Base-by-base conservation (phyloP, 2,113 vertebrate genomes). In the Gallinago paraguaiae region DNA sequence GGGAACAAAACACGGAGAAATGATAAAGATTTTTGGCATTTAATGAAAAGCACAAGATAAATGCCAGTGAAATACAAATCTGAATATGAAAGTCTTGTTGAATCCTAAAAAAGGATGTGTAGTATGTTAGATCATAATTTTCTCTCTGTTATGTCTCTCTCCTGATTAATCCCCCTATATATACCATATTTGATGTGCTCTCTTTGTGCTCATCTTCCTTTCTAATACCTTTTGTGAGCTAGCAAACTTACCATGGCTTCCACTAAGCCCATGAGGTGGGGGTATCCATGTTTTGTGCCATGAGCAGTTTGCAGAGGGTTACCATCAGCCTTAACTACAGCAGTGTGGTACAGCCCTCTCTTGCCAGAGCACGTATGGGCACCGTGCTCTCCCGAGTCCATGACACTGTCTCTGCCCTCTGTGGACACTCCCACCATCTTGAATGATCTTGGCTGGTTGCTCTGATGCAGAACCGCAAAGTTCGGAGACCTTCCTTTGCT, bases 281-380 rank as follows among this genome's bases (percentile, higher is more conserved):
- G 8, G 24, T 31, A 25, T 13, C 13, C 14, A 8, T 5, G 11
- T 41, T 70, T 67, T 2, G 2, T 71, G 31, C 28, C 60, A 24
- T 0, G 3, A 70, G 45, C 88, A 1, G 0, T 70, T 69, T 2
- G 3, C n/a, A 35, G 54, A 64, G 30, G 22, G 41, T 33, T 70
- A 41, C 84, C 56, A 13, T 17, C n/a, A 24, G 31, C 15, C 53
- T 7, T 8, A n/a, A 51, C 13, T 28, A 17, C 18, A 37, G 39
- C 4, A 13, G 61, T 0, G 4, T 8, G 28, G 33, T 5, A 16
- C 8, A 18, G 50, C 28, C 5, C 33, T 24, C 30, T 10, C 61
- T 63, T 20, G 28, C 41, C 35, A n/a, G 33, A 0, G 1, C 3
- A 0, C 2, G 0, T 3, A 3, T 12, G 4, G 3, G 28, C 72